phyloP scores from a whole-genome alignment of 1,140 invertebrate genomes.

The Achroia grisella region DNA sequence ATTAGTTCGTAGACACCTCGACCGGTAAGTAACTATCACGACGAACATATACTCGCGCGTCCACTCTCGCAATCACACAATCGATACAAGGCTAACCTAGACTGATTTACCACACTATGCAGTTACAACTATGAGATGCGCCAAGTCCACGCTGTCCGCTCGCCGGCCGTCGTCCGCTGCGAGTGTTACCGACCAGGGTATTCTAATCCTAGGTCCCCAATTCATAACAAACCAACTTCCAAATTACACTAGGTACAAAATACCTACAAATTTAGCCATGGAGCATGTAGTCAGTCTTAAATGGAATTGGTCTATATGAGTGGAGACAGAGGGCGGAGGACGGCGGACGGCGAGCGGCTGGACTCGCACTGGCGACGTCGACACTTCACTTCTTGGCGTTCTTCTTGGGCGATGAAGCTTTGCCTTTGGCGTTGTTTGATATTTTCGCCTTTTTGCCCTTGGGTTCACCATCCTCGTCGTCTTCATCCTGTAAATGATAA shows the following conservation, averaged over 20 bases:
- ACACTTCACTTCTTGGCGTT: conserved; percentile 70
- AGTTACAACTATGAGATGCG: conserved; percentile 40
- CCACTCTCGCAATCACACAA: conserved; percentile 40
- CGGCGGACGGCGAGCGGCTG: conserved; percentile 10
- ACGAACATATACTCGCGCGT: conserved; percentile 28
- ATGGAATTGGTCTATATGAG: conserved; percentile 19
- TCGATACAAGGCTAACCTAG: conserved; percentile 61
- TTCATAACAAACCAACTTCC: neutral
- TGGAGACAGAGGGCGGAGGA: neutral
- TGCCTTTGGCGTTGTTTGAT: conserved; percentile 77
- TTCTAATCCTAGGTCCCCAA: no score
- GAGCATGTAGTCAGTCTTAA: conserved; percentile 30
- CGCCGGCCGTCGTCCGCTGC: neutral
- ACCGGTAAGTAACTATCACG: conserved; percentile 28
- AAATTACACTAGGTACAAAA: conserved; percentile 9
- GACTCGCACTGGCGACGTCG: conserved; percentile 9
- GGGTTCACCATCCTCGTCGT: conserved; percentile 78
- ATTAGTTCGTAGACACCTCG: conserved; percentile 30
- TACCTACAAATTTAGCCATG: conserved; percentile 14
- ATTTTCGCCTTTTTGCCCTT: conserved; percentile 80
- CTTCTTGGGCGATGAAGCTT: conserved; percentile 69
- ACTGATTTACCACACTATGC: conserved; percentile 58
- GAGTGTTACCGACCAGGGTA: no score
- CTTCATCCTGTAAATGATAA: conserved; percentile 69
- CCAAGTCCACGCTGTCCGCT: conserved; percentile 18